phyloP scores from a whole-genome alignment of 2,113 vertebrate genomes.

The Atrichornis clamosus region DNA sequence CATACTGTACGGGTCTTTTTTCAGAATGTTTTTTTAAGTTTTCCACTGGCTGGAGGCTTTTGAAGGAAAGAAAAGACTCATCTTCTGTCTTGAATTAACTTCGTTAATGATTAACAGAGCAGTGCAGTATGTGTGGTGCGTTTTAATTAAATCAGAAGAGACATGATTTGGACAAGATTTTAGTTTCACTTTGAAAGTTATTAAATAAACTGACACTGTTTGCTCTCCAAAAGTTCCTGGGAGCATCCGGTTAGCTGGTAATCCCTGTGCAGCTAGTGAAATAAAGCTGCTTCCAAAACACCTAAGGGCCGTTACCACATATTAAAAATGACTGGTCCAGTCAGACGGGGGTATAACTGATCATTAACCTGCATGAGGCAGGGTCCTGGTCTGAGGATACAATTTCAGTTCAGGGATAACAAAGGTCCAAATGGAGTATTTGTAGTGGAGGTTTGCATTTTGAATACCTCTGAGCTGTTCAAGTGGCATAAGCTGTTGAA shows the following conservation, averaged over 20 bases:
- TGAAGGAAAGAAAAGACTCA: constrained; percentile 23
- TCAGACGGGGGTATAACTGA: not conserved
- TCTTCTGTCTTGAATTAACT: constrained; percentile 65
- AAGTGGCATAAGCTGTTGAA: not conserved
- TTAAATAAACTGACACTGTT: constrained; percentile 66
- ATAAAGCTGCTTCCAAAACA: constrained; percentile 8
- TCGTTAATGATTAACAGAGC: constrained; percentile 63
- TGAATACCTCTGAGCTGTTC: not conserved
- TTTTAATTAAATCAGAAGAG: constrained; percentile 68
- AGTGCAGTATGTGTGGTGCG: constrained; percentile 52
- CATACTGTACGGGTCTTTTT: constrained; percentile 4
- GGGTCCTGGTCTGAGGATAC: not conserved
- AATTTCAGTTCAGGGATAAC: not conserved
- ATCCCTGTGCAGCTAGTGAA: constrained; percentile 40
- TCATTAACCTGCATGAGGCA: not conserved
- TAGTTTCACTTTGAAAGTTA: constrained; percentile 70
- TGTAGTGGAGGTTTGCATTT: not conserved
- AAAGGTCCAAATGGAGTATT: not conserved
- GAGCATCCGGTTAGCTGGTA: constrained; percentile 44
- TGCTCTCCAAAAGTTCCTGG: constrained; percentile 41
- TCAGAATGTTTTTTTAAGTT: not conserved
- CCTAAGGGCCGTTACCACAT: not conserved
- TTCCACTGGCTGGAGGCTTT: constrained; percentile 36
- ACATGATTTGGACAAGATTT: constrained; percentile 68
- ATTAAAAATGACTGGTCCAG: not conserved